Evolutionary conservation across 2,888 invertebrate species (phyloP).

Genomic region (Drosophila flavopinicola): DNA sequence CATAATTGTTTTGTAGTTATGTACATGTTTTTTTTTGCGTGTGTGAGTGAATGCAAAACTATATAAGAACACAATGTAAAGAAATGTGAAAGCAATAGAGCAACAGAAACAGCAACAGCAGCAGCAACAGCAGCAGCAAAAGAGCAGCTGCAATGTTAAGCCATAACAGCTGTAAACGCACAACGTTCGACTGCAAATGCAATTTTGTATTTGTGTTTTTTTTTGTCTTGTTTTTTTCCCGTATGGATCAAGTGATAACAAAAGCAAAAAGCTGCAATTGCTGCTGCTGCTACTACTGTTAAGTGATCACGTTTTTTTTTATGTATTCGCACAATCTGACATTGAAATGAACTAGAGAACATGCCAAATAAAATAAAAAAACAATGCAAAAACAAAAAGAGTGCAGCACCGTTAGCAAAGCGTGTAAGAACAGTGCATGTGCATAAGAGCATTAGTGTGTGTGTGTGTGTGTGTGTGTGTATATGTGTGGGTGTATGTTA

Average conservation of each 20-base stretch:
- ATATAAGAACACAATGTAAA: constrained; percentile 23
- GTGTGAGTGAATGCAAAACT: constrained; percentile 31
- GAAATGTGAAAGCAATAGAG: constrained; percentile 25
- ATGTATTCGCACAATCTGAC: constrained; percentile 6
- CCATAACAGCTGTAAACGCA: constrained; percentile 14
- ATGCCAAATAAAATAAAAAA: constrained; percentile 23
- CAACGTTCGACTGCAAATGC: constrained; percentile 1
- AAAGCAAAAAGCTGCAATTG: constrained; percentile 17
- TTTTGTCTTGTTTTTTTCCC: constrained; percentile 8
- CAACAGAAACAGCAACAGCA: constrained; percentile 11
- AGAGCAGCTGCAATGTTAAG: constrained; percentile 27
- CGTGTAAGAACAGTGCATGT: constrained; percentile 7
- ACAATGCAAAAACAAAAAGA: not conserved
- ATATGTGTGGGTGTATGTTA: constrained; percentile 3
- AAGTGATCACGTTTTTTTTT: constrained; percentile 24
- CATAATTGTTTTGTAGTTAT: constrained; percentile 17
- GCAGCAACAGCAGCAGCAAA: constrained; percentile 17
- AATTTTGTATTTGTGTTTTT: constrained; percentile 5
- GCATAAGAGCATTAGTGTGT: too few species aligned
- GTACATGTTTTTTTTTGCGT: constrained; percentile 33
- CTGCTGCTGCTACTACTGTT: constrained; percentile 15
- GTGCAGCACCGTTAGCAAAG: constrained; percentile 24
- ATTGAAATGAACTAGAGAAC: constrained; percentile 5
- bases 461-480: not conserved
- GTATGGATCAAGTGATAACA: constrained; percentile 26